Percentiles rank a stretch among this genome's conserved stretches.
These are phyloP conservation scores for Hypolimnas misippus DNA, from an alignment of 2,888 invertebrate species.

Conservation along the genomic window DNA sequence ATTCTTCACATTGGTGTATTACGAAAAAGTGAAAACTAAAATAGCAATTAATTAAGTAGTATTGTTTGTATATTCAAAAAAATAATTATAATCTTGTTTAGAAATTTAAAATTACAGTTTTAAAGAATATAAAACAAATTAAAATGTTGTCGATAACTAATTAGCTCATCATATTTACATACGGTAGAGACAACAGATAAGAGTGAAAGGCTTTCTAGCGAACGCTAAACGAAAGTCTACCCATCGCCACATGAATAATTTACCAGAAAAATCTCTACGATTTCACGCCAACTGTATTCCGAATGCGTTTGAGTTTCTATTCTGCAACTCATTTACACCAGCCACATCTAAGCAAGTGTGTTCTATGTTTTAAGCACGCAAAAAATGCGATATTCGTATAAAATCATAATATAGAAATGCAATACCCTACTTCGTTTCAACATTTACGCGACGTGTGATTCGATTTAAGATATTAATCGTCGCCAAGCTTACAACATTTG, in stretches of 20 bases:
- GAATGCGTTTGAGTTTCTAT: constrained; percentile 79
- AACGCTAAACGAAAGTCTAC: constrained; percentile 75
- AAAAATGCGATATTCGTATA: constrained; percentile 1
- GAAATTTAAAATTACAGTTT: too few species aligned
- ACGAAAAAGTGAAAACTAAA: too few species aligned
- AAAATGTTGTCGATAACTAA: not conserved
- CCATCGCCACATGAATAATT: constrained; percentile 82
- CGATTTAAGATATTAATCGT: constrained; percentile 2
- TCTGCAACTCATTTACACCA: constrained; percentile 75
- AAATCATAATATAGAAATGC: not conserved
- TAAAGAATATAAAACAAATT: too few species aligned
- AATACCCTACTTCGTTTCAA: not conserved
- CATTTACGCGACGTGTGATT: not conserved
- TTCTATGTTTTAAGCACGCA: constrained; percentile 30
- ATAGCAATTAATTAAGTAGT: too few species aligned
- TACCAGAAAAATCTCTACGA: constrained; percentile 84
- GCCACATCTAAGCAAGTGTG: constrained; percentile 63
- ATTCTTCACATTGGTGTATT: too few species aligned
- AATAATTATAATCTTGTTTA: too few species aligned
- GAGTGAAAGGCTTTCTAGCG: constrained; percentile 82
- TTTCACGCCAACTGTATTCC: constrained; percentile 81
- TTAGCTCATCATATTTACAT: constrained; percentile 18
- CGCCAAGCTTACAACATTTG: not conserved
- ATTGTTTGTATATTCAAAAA: too few species aligned
- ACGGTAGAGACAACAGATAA: constrained; percentile 56